phyloP scores from a whole-genome alignment of 2,113 vertebrate species.

The Apodemus speciosus region DNA sequence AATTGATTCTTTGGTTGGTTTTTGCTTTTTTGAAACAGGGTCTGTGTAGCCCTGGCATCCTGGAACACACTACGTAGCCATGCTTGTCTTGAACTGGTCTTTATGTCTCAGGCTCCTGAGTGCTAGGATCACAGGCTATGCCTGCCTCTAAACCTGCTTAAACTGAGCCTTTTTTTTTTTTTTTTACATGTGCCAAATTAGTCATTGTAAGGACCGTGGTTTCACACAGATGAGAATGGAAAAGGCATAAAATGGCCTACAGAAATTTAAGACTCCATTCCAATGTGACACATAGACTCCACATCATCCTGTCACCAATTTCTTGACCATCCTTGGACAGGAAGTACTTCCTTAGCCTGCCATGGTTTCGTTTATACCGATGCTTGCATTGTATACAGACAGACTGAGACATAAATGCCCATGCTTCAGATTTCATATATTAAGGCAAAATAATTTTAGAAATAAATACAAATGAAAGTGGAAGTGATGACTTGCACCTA shows the following conservation, averaged over 20 bases:
- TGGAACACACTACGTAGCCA: background rate
- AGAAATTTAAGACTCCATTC: background rate
- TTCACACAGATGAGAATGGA: background rate
- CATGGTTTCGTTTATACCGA: background rate
- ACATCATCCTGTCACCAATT: background rate
- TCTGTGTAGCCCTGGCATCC: background rate
- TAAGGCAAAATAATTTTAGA: slow-evolving; percentile 25
- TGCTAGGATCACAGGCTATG: background rate
- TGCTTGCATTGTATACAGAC: background rate
- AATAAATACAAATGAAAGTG: background rate
- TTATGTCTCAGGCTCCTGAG: background rate
- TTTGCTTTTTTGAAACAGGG: background rate
- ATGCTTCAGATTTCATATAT: background rate
- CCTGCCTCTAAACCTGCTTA: background rate
- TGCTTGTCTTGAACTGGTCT: too few relatives aligned
- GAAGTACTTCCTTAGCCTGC: background rate
- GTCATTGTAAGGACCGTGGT: background rate
- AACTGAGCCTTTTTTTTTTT: background rate
- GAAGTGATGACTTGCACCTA: background rate
- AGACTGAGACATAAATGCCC: background rate
- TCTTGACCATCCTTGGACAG: background rate
- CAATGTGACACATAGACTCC: background rate
- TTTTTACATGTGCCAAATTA: background rate
- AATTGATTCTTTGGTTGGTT: background rate
- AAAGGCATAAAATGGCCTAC: background rate